A percentile compares a stretch with the other conserved stretches of the same genome.
These are phyloP conservation scores for Eupithecia abbreviata DNA, from an alignment of 2,888 invertebrate genomes.

Conservation along the genomic window DNA sequence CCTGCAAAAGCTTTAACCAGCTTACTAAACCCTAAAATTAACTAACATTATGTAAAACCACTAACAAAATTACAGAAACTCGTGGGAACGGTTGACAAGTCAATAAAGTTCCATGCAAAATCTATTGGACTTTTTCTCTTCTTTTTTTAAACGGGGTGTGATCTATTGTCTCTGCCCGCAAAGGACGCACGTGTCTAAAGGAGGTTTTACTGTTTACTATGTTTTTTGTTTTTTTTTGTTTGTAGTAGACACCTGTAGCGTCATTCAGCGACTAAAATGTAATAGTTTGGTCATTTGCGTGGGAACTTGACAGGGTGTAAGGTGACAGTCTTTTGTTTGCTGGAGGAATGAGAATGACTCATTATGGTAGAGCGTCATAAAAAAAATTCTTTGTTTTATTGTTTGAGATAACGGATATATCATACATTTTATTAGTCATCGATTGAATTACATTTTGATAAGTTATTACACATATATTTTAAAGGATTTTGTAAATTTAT, in stretches of 20 bases:
- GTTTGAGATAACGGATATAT: constrained; percentile 11
- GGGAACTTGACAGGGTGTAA: constrained; percentile 51
- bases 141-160: constrained; percentile 42
- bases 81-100: constrained; percentile 69
- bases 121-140: constrained; percentile 52
- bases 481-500: too few species aligned
- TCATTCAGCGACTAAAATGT: constrained; percentile 63
- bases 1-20: constrained; percentile 53
- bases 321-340: constrained; percentile 47
- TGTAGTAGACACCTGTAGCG: constrained; percentile 75
- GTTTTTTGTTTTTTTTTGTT: constrained; percentile 50
- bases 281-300: constrained; percentile 62
- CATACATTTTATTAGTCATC: background rate
- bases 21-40: constrained; percentile 36
- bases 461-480: background rate
- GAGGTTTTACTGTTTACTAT: constrained; percentile 70
- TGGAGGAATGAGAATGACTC: constrained; percentile 39
- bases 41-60: constrained; percentile 32
- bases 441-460: background rate
- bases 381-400: constrained; percentile 31
- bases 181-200: constrained; percentile 76
- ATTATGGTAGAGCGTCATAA: constrained; percentile 31
- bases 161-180: constrained; percentile 78
- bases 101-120: constrained; percentile 64
- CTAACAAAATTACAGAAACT: constrained; percentile 33